Evolutionary conservation across 2,797 vertebrate genomes (phyloP).

Genomic region (Anolis apletophallus): DNA sequence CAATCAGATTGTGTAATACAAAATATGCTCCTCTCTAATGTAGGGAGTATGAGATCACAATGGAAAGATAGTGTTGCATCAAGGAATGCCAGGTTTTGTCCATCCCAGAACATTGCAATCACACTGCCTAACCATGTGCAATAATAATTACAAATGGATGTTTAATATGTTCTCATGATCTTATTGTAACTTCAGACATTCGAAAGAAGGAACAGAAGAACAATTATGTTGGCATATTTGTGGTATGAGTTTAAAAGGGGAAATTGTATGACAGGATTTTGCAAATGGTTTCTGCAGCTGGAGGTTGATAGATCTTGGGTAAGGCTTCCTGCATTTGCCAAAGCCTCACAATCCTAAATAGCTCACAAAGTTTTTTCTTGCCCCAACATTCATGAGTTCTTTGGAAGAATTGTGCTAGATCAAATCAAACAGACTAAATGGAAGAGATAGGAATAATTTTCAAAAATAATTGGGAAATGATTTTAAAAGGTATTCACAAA

Average conservation of each 20-base stretch:
- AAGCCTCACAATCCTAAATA: neutral
- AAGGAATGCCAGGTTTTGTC: slow-evolving; percentile 82
- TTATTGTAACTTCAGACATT: slow-evolving; percentile 7
- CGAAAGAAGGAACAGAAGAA: neutral
- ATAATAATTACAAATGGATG: slow-evolving; percentile 61
- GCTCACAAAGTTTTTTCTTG: neutral
- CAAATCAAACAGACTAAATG: neutral
- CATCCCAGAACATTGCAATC: slow-evolving; percentile 70
- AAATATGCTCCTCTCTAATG: slow-evolving; percentile 53
- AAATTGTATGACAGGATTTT: neutral
- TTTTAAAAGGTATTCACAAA: too few species aligned
- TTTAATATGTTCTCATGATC: slow-evolving; percentile 16
- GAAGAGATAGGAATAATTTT: too few species aligned
- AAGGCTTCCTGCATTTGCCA: neutral
- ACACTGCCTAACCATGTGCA: slow-evolving; percentile 58
- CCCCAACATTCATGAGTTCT: neutral
- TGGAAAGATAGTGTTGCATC: slow-evolving; percentile 86
- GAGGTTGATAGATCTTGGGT: too few species aligned
- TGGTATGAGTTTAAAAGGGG: slow-evolving; percentile 1
- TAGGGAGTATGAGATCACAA: slow-evolving; percentile 83
- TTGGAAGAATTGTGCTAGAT: neutral
- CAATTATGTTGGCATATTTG: neutral
- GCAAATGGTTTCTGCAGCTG: neutral
- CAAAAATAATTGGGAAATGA: too few species aligned
- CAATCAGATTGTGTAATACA: slow-evolving; percentile 63